phyloP scores from a whole-genome alignment of 2,113 vertebrate species.

The Actinemys pallida region DNA sequence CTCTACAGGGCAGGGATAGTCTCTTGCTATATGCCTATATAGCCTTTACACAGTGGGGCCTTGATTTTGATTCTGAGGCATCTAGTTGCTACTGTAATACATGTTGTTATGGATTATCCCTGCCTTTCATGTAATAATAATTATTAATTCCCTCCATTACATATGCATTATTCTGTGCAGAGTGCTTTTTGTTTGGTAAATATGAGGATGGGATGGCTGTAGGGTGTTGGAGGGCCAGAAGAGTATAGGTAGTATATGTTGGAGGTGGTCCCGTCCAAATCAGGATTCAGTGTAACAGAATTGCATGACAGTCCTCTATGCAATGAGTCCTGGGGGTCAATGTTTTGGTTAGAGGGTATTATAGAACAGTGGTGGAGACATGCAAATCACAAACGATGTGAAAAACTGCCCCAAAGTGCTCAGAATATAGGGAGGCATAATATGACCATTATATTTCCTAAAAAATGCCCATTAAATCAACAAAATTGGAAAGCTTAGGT shows the following conservation, averaged over 20 bases:
- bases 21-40: not conserved
- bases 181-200: not conserved
- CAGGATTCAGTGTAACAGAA: not conserved
- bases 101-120: not conserved
- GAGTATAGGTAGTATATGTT: not conserved
- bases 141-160: not conserved
- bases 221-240: not conserved
- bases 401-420: not conserved
- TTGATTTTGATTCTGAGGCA: not conserved
- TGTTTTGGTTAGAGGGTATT: not conserved
- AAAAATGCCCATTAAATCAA: not conserved
- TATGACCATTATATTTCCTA: not conserved
- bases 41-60: not conserved
- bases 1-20: not conserved
- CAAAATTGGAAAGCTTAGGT: not conserved
- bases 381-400: not conserved
- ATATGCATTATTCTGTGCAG: not conserved
- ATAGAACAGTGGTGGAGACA: not conserved
- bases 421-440: not conserved
- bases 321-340: not conserved
- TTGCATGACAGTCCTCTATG: not conserved
- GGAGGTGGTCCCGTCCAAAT: not conserved
- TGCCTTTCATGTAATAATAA: not conserved
- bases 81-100: not conserved
- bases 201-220: not conserved